A percentile compares a stretch with the other conserved stretches of the same genome.
Conservation (phyloP, 2,797 vertebrate genomes). For the Moxostoma hubbsi region DNA sequence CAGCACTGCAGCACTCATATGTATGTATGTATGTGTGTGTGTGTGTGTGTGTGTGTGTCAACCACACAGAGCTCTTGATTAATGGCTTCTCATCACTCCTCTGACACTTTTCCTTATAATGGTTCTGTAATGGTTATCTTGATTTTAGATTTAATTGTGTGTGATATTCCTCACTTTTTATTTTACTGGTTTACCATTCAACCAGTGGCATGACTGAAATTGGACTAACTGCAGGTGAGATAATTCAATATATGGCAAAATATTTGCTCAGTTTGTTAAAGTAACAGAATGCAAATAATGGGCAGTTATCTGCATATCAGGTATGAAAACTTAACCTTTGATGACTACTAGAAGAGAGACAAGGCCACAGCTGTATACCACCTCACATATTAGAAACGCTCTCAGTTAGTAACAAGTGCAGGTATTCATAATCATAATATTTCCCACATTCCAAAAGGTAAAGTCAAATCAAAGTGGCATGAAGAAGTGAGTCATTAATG, state of each 20-base stretch:
- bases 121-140: conserved; percentile 88
- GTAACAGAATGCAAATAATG: conserved; percentile 67
- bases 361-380: conserved; percentile 70
- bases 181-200: conserved; percentile 68
- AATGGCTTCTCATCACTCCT: conserved; percentile 89
- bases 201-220: conserved; percentile 51
- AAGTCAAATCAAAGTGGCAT: conserved; percentile 58
- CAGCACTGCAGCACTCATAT: conserved; percentile 73
- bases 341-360: conserved; percentile 70
- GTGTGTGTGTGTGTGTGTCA: conserved; percentile 64
- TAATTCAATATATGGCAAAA: conserved; percentile 20
- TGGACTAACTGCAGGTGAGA: conserved; percentile 25
- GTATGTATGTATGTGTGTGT: conserved; percentile 53
- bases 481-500: conserved; percentile 58
- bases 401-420: conserved; percentile 61
- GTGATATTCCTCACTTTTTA: conserved; percentile 68
- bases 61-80: conserved; percentile 86
- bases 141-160: conserved; percentile 82
- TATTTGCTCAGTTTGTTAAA: conserved; percentile 62
- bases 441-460: conserved; percentile 65
- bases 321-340: conserved; percentile 69
- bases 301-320: conserved; percentile 62
- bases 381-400: conserved; percentile 57
- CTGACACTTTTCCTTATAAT: conserved; percentile 84
- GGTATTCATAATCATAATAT: conserved; percentile 67